A percentile compares a stretch with the other conserved stretches of the same genome.
Evolutionary conservation across 2,797 vertebrate genomes (phyloP).

Genomic region (Allobates femoralis): DNA sequence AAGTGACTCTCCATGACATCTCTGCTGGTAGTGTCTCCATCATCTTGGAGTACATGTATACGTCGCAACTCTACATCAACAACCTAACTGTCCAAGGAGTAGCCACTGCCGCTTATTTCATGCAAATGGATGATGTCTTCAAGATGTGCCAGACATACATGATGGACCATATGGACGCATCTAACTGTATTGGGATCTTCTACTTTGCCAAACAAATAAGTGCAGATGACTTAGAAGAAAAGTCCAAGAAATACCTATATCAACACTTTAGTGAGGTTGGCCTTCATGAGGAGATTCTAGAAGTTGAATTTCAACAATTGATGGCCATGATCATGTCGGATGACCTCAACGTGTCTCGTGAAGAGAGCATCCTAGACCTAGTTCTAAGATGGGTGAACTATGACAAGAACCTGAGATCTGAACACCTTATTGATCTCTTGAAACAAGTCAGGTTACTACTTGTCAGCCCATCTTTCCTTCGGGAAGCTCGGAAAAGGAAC

Average conservation of each 20-base stretch:
- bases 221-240: conserved; percentile 90
- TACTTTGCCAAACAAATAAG: conserved; percentile 92
- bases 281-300: conserved; percentile 90
- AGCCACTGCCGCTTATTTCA: conserved; percentile 88
- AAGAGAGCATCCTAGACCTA: conserved; percentile 93
- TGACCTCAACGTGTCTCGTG: conserved; percentile 91
- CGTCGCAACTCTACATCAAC: conserved; percentile 82
- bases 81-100: conserved; percentile 89
- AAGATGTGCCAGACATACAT: conserved; percentile 87
- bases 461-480: conserved; percentile 84
- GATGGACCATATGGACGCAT: conserved; percentile 93
- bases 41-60: conserved; percentile 92
- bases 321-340: conserved; percentile 87
- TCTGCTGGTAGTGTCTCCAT: conserved; percentile 86
- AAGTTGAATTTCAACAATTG: conserved; percentile 89
- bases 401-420: conserved; percentile 74
- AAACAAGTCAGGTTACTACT: conserved; percentile 89
- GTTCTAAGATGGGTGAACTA: conserved; percentile 92
- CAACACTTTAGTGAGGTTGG: conserved; percentile 94
- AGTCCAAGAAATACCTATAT: conserved; percentile 83
- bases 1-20: conserved; percentile 86
- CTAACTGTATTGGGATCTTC: conserved; percentile 94
- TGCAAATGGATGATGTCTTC: conserved; percentile 96
- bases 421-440: conserved; percentile 87
- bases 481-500: conserved; percentile 86